Percentiles rank a stretch among this genome's conserved stretches.
These are phyloP conservation scores for Balaeniceps rex DNA, from an alignment of 2,113 vertebrate genomes.

Conservation along the genomic window DNA sequence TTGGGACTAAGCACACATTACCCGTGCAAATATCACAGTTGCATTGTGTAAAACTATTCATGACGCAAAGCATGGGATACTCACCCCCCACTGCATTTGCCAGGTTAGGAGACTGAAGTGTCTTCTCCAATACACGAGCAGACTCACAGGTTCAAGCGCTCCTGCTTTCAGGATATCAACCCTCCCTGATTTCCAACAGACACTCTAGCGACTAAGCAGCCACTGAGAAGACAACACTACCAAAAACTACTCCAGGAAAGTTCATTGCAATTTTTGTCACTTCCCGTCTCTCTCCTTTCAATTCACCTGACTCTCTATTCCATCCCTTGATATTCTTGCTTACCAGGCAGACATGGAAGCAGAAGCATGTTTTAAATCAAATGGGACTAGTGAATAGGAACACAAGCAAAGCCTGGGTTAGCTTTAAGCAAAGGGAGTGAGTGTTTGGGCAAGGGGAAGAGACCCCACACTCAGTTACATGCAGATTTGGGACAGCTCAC, in stretches of 20 bases:
- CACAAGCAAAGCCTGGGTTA: neutral
- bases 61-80: fast-evolving
- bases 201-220: fast-evolving
- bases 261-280: neutral
- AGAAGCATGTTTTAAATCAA: neutral
- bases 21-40: neutral
- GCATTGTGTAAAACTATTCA: neutral
- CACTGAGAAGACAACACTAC: neutral
- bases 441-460: neutral
- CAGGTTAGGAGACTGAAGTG: neutral
- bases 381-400: neutral
- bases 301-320: neutral
- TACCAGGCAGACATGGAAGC: neutral
- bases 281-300: neutral
- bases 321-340: neutral
- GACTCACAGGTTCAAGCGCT: neutral
- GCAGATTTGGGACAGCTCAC: neutral
- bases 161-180: neutral
- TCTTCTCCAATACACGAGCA: neutral
- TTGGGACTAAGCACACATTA: neutral
- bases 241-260: neutral
- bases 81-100: neutral
- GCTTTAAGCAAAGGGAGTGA: neutral
- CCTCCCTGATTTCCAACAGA: neutral
- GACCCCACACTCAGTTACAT: fast-evolving